Base-by-base conservation (phyloP, 2,797 vertebrate genomes). In the Malacoraja senta region DNA sequence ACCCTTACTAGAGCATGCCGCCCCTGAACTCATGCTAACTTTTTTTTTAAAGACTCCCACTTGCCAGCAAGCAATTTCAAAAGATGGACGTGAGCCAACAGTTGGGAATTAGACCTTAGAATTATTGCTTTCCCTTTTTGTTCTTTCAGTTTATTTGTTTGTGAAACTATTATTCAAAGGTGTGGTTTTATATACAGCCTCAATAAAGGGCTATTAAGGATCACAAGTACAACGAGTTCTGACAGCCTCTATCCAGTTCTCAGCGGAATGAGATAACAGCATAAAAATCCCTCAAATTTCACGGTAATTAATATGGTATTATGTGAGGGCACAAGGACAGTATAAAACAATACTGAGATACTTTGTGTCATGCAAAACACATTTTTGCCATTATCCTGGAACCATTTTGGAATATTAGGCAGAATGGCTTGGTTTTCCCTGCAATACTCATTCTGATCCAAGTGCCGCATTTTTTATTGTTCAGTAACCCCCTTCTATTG, bases 171-270 rank as follows among this genome's bases (percentile, higher is more conserved):
- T 63, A 10, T 86, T 86, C 29, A 15, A 13, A 32, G 12, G 58
- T 61, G 12, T 63, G 26, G 58, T 63, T 63, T 86, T 86, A 86
- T 63, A 86, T 86, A 63, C 53, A 86, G 26, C 13, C 13, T 29
- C 24, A 86, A n/a, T 32, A 63, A 29, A n/a, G 15, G 53, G 81
- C 81, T 84, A 61, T 84, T 61, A 84, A 61, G 53, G 53, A 84
- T 84, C 53, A 61, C 26, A 84, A 61, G 81, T 84, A 84, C 81
- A 84, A 84, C 29, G 81, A 61, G 81, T 83, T 83, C 53, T 83
- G 81, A 53, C 26, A 29, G 53, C 6, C 53, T 84, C 19, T 1
- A 81, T 81, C 38, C 19, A 81, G 44, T 53, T 81, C 80, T 53
- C 53, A 29, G 81, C 61, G 81, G 53, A 84, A 29, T 84, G 29